phyloP scores from a whole-genome alignment of 2,113 vertebrate genomes.

The Petaurus breviceps region DNA sequence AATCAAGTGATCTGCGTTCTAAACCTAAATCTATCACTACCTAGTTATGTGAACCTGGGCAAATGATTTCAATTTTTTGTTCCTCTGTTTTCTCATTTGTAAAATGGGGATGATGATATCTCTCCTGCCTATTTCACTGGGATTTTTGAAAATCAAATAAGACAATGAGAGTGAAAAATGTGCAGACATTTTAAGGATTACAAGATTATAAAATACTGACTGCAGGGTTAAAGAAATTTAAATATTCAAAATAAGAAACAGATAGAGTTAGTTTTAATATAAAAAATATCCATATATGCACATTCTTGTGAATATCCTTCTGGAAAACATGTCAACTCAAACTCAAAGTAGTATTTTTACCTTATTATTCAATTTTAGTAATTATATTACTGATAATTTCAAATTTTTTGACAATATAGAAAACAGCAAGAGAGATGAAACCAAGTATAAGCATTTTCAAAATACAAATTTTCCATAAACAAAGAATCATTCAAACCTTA shows the following conservation, averaged over 20 bases:
- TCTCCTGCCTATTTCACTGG: not conserved
- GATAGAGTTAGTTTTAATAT: not conserved
- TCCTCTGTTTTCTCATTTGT: not conserved
- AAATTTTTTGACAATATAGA: not conserved
- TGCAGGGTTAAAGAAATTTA: not conserved
- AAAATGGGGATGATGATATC: not conserved
- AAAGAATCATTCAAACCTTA: not conserved
- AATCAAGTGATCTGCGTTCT: not conserved
- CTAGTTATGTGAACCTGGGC: not conserved
- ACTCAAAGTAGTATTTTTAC: not conserved
- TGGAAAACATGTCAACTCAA: not conserved
- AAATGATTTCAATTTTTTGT: slow-evolving; percentile 32
- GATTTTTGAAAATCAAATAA: not conserved
- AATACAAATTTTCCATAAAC: not conserved
- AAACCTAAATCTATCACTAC: not conserved
- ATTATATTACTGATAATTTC: not conserved
- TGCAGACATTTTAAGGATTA: not conserved
- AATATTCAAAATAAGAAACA: not conserved
- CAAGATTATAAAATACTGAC: not conserved
- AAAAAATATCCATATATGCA: not conserved
- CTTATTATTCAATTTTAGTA: not conserved
- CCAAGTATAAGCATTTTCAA: not conserved
- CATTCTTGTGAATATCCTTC: not conserved
- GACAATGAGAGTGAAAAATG: not conserved
- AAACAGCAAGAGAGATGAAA: not conserved